phyloP scores from a whole-genome alignment of 2,113 vertebrate genomes.

The Poeciliopsis turrubarensis region DNA sequence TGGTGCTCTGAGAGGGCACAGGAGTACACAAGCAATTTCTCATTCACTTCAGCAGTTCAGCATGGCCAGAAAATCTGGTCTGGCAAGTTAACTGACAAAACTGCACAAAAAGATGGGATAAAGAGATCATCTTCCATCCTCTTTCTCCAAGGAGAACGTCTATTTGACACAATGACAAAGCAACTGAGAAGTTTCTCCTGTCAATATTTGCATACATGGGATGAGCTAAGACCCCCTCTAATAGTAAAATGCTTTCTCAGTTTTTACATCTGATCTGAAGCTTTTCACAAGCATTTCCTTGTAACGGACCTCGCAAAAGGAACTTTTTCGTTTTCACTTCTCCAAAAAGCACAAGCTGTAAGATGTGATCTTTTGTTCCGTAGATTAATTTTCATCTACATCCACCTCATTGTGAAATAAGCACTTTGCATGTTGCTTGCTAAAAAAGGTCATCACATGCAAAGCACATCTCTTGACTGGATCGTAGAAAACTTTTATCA shows the following conservation, averaged over 20 bases:
- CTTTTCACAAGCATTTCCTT: neutral
- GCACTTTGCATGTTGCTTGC: constrained; percentile 14
- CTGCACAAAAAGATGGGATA: constrained; percentile 38
- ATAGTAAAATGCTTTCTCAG: neutral
- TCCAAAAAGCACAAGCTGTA: neutral
- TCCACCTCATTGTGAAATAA: neutral
- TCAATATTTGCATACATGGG: neutral
- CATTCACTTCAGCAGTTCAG: neutral
- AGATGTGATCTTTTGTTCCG: constrained; percentile 7
- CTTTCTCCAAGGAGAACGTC: constrained; percentile 29
- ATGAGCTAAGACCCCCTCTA: neutral
- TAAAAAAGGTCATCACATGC: constrained; percentile 2
- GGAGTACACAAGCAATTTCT: neutral
- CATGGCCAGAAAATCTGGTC: constrained; percentile 60
- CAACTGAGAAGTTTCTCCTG: neutral
- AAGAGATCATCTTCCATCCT: constrained; percentile 55
- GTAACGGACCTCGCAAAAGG: neutral
- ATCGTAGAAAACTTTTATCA: neutral
- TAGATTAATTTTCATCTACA: constrained; percentile 12
- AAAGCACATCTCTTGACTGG: neutral
- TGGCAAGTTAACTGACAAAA: constrained; percentile 64
- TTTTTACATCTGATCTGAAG: neutral
- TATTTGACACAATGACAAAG: neutral
- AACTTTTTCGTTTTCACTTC: neutral
- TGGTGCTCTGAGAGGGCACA: neutral